phyloP scores from a whole-genome alignment of 2,113 vertebrate genomes.

The Salvelinus alpinus region DNA sequence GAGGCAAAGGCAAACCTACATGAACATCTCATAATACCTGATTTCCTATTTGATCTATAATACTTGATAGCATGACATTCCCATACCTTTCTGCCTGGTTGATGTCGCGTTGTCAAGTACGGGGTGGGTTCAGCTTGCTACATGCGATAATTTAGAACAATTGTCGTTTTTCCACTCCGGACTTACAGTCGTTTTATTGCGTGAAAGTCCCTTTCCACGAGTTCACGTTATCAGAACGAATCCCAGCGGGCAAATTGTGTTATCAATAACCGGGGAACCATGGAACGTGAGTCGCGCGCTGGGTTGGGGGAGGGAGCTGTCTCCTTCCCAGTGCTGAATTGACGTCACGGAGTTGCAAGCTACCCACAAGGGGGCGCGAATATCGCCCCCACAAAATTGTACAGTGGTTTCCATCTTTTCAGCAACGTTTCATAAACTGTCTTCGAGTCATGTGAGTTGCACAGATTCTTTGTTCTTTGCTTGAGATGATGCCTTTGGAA shows the following conservation, averaged over 20 bases:
- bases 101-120: constrained; percentile 75
- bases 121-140: constrained; percentile 66
- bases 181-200: constrained; percentile 34
- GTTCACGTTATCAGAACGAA: constrained; percentile 58
- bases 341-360: constrained; percentile 69
- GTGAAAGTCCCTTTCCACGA: constrained; percentile 44
- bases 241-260: constrained; percentile 71
- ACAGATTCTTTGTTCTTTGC: not conserved
- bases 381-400: constrained; percentile 7
- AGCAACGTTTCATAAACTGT: constrained; percentile 11
- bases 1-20: constrained; percentile 27
- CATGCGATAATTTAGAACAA: constrained; percentile 44
- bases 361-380: constrained; percentile 64
- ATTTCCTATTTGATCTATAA: constrained; percentile 36
- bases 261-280: constrained; percentile 70
- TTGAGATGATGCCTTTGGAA: not conserved
- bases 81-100: constrained; percentile 69
- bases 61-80: constrained; percentile 60
- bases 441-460: not conserved
- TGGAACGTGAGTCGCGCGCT: constrained; percentile 70
- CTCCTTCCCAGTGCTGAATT: constrained; percentile 77
- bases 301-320: constrained; percentile 70
- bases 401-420: constrained; percentile 27
- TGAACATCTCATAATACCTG: constrained; percentile 21
- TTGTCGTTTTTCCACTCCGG: constrained; percentile 40